phyloP scores from a whole-genome alignment of 2,888 invertebrate genomes.

The Deilephila porcellus region DNA sequence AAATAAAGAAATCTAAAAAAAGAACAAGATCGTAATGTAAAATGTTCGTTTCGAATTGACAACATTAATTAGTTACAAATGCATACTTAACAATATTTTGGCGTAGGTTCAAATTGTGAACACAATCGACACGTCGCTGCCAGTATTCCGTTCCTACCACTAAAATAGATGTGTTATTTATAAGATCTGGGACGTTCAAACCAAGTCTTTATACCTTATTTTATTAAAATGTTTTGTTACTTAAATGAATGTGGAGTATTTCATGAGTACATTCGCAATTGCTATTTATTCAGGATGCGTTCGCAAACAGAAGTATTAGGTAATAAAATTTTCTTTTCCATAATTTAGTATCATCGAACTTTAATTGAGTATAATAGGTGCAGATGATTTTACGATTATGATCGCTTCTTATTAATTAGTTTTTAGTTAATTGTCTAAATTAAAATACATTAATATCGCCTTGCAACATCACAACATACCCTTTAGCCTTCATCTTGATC shows the following conservation, averaged over 20 bases:
- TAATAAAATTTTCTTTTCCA: background rate
- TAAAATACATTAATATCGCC: too few species aligned
- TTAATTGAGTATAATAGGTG: background rate
- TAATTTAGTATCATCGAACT: background rate
- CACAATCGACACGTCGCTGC: slow-evolving; percentile 43
- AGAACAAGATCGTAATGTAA: background rate
- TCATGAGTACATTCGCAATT: background rate
- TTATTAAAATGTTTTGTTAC: background rate
- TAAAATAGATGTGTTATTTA: slow-evolving; percentile 52
- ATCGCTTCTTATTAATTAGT: too few species aligned
- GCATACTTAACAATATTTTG: slow-evolving; percentile 51
- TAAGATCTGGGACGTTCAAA: slow-evolving; percentile 44
- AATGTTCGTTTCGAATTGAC: slow-evolving; percentile 33
- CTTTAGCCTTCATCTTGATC: too few species aligned
- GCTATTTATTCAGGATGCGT: background rate
- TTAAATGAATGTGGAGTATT: background rate
- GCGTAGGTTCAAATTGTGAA: slow-evolving; percentile 51
- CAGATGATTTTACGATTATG: too few species aligned
- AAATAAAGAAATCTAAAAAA: slow-evolving; percentile 3
- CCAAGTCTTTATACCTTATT: slow-evolving; percentile 31
- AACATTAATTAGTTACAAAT: slow-evolving; percentile 43
- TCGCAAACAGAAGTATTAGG: background rate
- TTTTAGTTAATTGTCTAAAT: too few species aligned
- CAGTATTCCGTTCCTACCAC: slow-evolving; percentile 49
- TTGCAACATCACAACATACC: too few species aligned